These are phyloP conservation scores for Oscheius sp. DNA, from an alignment of 2,888 invertebrate species.

Conservation along the genomic window DNA sequence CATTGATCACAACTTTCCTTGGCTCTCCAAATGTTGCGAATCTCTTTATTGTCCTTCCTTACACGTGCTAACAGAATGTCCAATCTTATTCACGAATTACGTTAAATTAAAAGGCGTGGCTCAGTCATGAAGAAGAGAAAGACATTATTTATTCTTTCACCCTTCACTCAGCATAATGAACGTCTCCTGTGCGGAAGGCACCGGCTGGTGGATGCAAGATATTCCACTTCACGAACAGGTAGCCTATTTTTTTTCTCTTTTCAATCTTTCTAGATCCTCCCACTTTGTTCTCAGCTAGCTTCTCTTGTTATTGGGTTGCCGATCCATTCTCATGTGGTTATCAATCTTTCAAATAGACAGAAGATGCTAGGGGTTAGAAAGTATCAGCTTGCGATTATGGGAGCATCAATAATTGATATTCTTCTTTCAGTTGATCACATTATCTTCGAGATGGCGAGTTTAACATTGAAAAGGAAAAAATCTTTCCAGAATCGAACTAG, in stretches of 20 bases:
- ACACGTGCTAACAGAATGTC: no score
- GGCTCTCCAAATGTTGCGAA: no score
- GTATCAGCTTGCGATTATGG: conserved; percentile 12
- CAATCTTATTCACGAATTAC: neutral
- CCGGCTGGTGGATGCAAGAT: conserved; percentile 25
- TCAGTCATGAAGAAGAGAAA: neutral
- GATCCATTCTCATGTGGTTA: conserved; percentile 4
- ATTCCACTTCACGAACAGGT: conserved; percentile 25
- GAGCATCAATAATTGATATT: conserved; percentile 8
- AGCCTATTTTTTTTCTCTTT: neutral
- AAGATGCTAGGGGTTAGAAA: conserved; percentile 1
- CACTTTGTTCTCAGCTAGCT: conserved; percentile 15
- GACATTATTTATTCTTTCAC: conserved; percentile 6
- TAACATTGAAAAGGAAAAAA: neutral
- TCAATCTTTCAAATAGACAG: neutral
- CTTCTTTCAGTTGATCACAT: conserved; percentile 13
- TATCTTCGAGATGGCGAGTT: conserved; percentile 12
- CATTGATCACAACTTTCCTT: no score
- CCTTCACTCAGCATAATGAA: conserved; percentile 8
- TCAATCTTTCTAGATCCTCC: neutral
- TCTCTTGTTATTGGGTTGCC: conserved; percentile 13
- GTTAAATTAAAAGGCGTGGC: conserved; percentile 19
- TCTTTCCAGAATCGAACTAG: conserved; percentile 9
- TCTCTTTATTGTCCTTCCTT: no score
- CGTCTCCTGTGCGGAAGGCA: conserved; percentile 16